Percentiles rank a stretch among this genome's conserved stretches.
Conservation (phyloP, 2,888 invertebrate genomes). For the Esperia sulphurella region DNA sequence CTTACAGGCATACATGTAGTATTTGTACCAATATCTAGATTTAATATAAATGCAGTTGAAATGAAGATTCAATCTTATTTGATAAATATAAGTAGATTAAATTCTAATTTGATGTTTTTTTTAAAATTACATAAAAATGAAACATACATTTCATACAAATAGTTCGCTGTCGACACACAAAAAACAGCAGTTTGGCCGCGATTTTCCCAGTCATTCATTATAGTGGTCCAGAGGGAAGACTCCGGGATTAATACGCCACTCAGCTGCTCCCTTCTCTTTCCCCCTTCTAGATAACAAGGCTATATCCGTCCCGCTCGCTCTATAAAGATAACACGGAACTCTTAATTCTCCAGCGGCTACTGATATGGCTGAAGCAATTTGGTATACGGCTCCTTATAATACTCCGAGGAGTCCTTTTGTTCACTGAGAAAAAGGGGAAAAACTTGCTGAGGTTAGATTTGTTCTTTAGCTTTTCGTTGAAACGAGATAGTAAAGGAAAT, state of each 20-base stretch:
- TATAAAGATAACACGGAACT: slow-evolving; percentile 26
- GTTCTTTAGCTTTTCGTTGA: slow-evolving; percentile 14
- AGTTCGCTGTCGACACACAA: slow-evolving; percentile 29
- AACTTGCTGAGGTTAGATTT: slow-evolving; percentile 24
- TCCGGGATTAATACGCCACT: slow-evolving; percentile 35
- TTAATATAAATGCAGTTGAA: too few relatives aligned
- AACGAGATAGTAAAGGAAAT: neutral
- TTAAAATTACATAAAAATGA: too few relatives aligned
- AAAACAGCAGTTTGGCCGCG: slow-evolving; percentile 31
- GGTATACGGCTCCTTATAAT: slow-evolving; percentile 47
- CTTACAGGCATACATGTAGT: too few relatives aligned
- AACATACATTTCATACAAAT: slow-evolving; percentile 10
- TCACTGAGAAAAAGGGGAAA: slow-evolving; percentile 32
- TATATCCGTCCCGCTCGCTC: slow-evolving; percentile 12
- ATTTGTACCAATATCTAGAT: too few relatives aligned
- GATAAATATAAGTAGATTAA: too few relatives aligned
- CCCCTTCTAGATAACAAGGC: slow-evolving; percentile 12
- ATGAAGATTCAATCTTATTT: too few relatives aligned
- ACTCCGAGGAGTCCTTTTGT: slow-evolving; percentile 47
- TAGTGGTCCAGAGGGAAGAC: slow-evolving; percentile 32
- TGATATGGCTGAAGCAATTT: slow-evolving; percentile 57
- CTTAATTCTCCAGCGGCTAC: slow-evolving; percentile 45
- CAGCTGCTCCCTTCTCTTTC: slow-evolving; percentile 5
- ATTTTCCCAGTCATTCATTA: slow-evolving; percentile 41
- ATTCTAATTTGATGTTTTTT: too few relatives aligned